Evolutionary conservation across 2,797 vertebrate genomes (phyloP), one percentile per base, ranked within the genome.

Genomic region (Manis pentadactyla): DNA sequence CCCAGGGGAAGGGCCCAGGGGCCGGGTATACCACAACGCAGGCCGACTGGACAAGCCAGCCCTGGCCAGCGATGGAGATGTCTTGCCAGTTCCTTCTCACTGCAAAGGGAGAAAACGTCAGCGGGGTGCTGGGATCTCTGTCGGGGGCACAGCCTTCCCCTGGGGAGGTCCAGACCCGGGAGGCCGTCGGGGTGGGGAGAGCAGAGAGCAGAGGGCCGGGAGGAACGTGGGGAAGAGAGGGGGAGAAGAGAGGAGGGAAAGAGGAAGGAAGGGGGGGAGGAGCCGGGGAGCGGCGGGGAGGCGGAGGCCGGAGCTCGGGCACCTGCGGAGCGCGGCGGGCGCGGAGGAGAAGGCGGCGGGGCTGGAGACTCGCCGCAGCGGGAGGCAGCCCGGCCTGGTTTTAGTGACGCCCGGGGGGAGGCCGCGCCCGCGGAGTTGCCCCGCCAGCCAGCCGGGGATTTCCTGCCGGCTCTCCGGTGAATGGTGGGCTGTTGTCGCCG

Each of bases 121-220:
- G 64, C 29, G 13, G 34, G 71, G 59, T 3, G 78, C 89, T 82
- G 85, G 49, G 53, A 27, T n/a, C 13, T 7, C 12, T 8, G 18
- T 27, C 69, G 2, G 27, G 1, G 37, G 53, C 51, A 10, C 42
- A 7, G 77, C 39, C 6, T 77, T 31, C 57, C 18, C 37, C 53
- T 18, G 29, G 51, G 87, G 37, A 2, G 13, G 49, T 87, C 46
- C 34, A 7, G 4, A 6, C 29, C 29, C 3, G 2, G 31, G 23
- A 39, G 55, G 55, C 17, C 9, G 55, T 37, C 0, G 0, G 11
- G 18, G 29, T 18, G 4, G 14, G 51, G 61, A 31, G 31, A 39
- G 29, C 1, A 8, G 53, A 12, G 3, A 19, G 39, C 0, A 25
- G 49, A 3, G 1, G 29, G 5, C 5, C 11, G 1, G 11, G 18